These are phyloP conservation scores for Pachycephus smyrnensis DNA, from an alignment of 2,888 invertebrate species.

Conservation along the genomic window DNA sequence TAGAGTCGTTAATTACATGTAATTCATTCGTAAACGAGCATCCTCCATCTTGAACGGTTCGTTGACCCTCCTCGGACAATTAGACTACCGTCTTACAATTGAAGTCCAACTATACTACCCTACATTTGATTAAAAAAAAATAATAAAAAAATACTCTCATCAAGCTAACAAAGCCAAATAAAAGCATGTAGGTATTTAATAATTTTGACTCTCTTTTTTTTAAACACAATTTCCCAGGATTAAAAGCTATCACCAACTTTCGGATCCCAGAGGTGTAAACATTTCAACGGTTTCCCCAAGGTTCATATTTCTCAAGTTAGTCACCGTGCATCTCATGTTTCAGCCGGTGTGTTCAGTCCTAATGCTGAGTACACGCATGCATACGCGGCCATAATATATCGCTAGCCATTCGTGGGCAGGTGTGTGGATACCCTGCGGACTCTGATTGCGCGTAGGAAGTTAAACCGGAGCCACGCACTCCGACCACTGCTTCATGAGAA, in stretches of 20 bases:
- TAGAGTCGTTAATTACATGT: neutral
- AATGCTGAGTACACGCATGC: neutral
- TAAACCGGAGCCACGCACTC: slow-evolving; percentile 40
- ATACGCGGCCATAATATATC: neutral
- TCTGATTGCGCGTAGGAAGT: slow-evolving; percentile 31
- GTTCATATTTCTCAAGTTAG: neutral
- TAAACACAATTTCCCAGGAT: neutral
- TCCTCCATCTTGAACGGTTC: neutral
- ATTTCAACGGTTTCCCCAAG: neutral
- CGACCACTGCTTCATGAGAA: slow-evolving; percentile 22
- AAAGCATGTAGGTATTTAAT: no score
- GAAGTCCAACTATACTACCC: no score
- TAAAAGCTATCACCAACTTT: neutral
- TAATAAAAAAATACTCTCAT: no score
- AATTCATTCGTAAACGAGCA: neutral
- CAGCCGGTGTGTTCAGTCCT: neutral
- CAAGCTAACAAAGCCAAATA: neutral
- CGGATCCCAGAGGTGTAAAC: slow-evolving; percentile 1
- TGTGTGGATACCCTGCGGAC: neutral
- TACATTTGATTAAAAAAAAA: neutral
- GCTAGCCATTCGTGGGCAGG: neutral
- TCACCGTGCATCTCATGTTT: neutral
- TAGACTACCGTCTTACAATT: neutral
- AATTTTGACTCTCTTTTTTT: neutral
- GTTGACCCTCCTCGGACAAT: neutral